Percentiles rank a stretch among this genome's conserved stretches.
Conservation (phyloP, 2,888 invertebrate species). For the Lysandra coridon region DNA sequence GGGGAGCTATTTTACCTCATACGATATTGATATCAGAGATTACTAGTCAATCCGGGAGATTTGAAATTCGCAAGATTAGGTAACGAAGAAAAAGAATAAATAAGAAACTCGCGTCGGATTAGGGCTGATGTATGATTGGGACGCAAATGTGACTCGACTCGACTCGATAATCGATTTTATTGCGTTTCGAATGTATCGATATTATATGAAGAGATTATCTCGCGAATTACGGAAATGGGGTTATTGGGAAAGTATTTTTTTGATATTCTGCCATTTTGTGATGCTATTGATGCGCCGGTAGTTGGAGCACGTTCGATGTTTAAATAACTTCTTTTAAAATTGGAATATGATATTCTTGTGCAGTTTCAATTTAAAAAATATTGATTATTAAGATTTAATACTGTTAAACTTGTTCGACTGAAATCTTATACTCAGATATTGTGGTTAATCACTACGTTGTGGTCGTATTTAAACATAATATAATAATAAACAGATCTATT, state of each 20-base stretch:
- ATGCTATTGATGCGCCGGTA: neutral
- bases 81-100: conserved; percentile 17
- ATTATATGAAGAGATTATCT: conserved; percentile 23
- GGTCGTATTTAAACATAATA: too few relatives aligned
- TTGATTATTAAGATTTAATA: too few relatives aligned
- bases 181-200: conserved; percentile 24
- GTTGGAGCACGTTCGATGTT: neutral
- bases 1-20: neutral
- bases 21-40: conserved; percentile 9
- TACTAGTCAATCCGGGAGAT: conserved; percentile 14
- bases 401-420: too few relatives aligned
- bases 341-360: neutral
- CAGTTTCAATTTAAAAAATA: too few relatives aligned
- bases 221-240: conserved; percentile 10
- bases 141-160: conserved; percentile 8
- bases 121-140: conserved; percentile 28
- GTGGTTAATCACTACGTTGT: too few relatives aligned
- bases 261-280: conserved; percentile 6
- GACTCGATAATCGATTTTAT: conserved; percentile 19
- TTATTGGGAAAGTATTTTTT: conserved; percentile 20
- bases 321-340: neutral
- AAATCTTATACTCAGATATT: too few relatives aligned
- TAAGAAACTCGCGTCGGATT: conserved; percentile 12
- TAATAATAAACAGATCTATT: too few relatives aligned
- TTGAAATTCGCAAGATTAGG: conserved; percentile 16